Conservation (phyloP, 92 coral and sea anemone genomes). For the Epizoanthus rinbou region DNA sequence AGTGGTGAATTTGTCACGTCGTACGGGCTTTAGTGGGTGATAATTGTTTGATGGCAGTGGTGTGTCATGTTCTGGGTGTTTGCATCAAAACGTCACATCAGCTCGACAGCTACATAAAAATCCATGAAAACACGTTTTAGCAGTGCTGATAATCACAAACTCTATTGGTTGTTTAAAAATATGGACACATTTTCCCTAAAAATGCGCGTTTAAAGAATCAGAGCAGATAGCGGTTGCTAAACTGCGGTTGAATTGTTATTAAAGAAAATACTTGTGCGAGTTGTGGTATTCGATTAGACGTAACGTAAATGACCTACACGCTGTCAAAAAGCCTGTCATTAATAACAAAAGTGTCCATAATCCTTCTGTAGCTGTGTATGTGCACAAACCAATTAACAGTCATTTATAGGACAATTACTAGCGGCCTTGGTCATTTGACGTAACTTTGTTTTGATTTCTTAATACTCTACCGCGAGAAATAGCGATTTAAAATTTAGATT, state of each 20-base stretch:
- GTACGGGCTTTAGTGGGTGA: background rate
- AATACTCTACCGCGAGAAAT: background rate
- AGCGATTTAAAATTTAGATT: background rate
- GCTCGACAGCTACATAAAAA: background rate
- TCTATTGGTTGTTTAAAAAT: background rate
- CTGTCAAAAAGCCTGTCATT: constrained; percentile 12
- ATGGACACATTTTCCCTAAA: background rate
- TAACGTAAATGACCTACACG: background rate
- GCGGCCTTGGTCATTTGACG: too few relatives aligned
- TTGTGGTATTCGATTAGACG: background rate
- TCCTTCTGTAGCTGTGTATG: background rate
- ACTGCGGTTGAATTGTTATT: constrained; percentile 9
- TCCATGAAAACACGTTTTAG: background rate
- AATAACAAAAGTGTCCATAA: constrained; percentile 13
- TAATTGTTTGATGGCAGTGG: background rate
- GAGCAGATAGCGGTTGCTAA: background rate
- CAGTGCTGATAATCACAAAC: background rate
- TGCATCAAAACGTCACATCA: constrained; percentile 11
- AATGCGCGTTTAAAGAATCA: background rate
- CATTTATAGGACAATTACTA: background rate
- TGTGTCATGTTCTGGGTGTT: background rate
- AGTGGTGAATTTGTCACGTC: background rate
- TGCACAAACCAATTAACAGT: background rate
- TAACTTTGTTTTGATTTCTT: background rate
- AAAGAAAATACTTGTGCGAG: constrained; percentile 1